Evolutionary conservation across 2,113 vertebrate species (phyloP).

Genomic region (Cryptomyrus ogoouensis): DNA sequence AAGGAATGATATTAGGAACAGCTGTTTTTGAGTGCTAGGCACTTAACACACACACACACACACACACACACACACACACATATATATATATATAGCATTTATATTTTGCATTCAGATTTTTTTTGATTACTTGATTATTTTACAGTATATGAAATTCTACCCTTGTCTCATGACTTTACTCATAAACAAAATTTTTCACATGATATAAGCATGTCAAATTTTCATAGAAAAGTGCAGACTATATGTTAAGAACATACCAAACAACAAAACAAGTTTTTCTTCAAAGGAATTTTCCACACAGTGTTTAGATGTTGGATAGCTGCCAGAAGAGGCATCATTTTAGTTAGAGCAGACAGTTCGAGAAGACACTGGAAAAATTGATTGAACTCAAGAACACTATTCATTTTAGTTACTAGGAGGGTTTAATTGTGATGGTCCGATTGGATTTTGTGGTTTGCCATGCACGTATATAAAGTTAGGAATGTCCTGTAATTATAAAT

Average conservation of each 20-base stretch:
- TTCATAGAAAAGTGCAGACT: too few relatives aligned
- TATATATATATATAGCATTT: background rate
- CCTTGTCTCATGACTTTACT: too few relatives aligned
- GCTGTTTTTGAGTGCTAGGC: background rate
- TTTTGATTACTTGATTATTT: too few relatives aligned
- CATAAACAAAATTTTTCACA: too few relatives aligned
- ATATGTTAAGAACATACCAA: background rate
- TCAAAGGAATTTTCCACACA: background rate
- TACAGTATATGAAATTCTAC: too few relatives aligned
- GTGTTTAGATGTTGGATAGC: background rate
- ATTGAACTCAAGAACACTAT: background rate
- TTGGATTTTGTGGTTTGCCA: background rate
- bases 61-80: too few relatives aligned
- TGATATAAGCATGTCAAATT: too few relatives aligned
- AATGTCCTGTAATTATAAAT: background rate
- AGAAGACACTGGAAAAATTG: background rate
- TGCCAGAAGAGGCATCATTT: background rate
- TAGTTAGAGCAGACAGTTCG: background rate
- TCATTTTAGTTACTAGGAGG: background rate
- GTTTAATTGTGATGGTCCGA: background rate
- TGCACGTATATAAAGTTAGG: background rate
- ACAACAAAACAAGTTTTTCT: background rate
- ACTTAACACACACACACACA: background rate
- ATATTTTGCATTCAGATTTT: background rate
- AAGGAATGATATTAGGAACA: background rate